A percentile compares a stretch with the other conserved stretches of the same genome.
These are phyloP conservation scores for Corydoras maculifer DNA, from an alignment of 2,113 vertebrate genomes.

Conservation along the genomic window DNA sequence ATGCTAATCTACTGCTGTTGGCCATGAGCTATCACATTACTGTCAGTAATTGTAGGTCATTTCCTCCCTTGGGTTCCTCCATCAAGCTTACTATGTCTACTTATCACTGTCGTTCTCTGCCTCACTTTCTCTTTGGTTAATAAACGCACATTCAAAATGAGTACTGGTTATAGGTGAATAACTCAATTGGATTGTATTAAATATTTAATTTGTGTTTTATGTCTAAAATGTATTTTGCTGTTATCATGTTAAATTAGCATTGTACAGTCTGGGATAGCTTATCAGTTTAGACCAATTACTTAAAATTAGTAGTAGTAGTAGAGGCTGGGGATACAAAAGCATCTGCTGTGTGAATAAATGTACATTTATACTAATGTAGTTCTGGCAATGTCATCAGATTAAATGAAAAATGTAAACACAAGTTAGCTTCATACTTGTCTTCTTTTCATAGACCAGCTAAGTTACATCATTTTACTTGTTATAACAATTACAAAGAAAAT, in stretches of 20 bases:
- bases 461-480: too few relatives aligned
- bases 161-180: not conserved
- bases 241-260: not conserved
- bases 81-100: slow-evolving; percentile 15
- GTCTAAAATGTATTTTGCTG: not conserved
- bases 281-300: too few relatives aligned
- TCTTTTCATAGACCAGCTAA: too few relatives aligned
- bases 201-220: not conserved
- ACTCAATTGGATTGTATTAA: slow-evolving; percentile 7
- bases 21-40: slow-evolving; percentile 41
- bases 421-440: too few relatives aligned
- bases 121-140: slow-evolving; percentile 9
- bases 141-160: slow-evolving; percentile 4
- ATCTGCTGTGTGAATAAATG: not conserved
- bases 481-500: too few relatives aligned
- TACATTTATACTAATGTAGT: not conserved
- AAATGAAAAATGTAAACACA: not conserved
- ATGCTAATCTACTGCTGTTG: slow-evolving; percentile 39
- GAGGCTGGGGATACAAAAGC: not conserved
- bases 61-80: slow-evolving; percentile 34
- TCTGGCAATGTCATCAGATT: not conserved
- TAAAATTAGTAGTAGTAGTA: too few relatives aligned
- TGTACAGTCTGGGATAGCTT: too few relatives aligned
- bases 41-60: slow-evolving; percentile 46
- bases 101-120: slow-evolving; percentile 25